phyloP scores from a whole-genome alignment of 2,113 vertebrate species.

The Aplodontia rufa region DNA sequence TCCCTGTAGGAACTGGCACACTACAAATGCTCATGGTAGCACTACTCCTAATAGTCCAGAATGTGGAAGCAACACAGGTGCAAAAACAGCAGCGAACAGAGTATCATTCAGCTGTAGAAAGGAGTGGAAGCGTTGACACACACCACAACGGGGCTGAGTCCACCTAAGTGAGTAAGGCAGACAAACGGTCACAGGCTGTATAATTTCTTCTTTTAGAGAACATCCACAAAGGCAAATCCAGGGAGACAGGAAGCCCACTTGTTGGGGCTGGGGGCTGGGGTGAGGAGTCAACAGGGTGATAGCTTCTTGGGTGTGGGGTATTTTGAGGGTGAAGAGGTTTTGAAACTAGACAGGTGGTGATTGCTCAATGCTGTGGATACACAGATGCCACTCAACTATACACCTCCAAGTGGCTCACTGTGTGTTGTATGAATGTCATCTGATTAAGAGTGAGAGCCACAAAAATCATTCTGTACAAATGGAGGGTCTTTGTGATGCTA shows the following conservation, averaged over 20 bases:
- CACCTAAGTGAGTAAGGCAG: not conserved
- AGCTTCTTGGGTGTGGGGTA: not conserved
- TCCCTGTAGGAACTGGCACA: not conserved
- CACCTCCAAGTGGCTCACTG: not conserved
- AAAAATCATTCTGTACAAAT: not conserved
- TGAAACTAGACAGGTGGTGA: not conserved
- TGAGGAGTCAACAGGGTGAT: accelerated
- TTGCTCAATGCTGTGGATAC: accelerated
- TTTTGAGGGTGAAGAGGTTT: not conserved
- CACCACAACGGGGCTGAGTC: not conserved
- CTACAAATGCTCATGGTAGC: not conserved
- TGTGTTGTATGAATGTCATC: not conserved
- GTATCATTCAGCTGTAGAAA: not conserved
- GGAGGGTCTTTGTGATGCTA: not conserved
- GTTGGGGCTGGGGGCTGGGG: too few relatives aligned
- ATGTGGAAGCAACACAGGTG: too few relatives aligned
- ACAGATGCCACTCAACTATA: not conserved
- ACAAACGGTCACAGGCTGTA: accelerated
- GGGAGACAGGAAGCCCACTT: not conserved
- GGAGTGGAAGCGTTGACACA: not conserved
- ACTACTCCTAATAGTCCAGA: too few relatives aligned
- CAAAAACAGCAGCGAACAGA: too few relatives aligned
- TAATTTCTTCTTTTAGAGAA: not conserved
- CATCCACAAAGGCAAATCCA: not conserved
- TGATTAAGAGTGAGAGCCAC: not conserved